phyloP scores from a whole-genome alignment of 2,888 invertebrate species.

The Endomychus coccineus region DNA sequence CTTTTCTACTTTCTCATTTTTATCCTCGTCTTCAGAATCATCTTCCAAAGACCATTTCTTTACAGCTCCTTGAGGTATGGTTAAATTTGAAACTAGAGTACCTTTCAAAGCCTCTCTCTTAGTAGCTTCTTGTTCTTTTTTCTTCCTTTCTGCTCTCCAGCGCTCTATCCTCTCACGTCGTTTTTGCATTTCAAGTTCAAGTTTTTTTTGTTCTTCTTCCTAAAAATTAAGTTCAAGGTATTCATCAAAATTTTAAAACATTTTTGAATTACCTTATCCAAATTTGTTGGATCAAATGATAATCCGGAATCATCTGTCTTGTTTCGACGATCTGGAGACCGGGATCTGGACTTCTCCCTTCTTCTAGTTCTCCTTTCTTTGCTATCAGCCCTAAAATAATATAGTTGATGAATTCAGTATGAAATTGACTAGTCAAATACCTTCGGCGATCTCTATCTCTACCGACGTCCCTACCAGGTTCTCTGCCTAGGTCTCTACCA shows the following conservation, averaged over 20 bases:
- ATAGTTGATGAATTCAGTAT: conserved; percentile 18
- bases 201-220: conserved; percentile 82
- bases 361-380: conserved; percentile 52
- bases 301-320: conserved; percentile 52
- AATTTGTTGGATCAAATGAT: conserved; percentile 65
- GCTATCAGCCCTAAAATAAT: conserved; percentile 51
- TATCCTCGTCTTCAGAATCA: conserved; percentile 87
- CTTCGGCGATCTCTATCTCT: conserved; percentile 31
- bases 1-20: conserved; percentile 36
- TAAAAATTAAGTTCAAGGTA: conserved; percentile 32
- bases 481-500: conserved; percentile 25
- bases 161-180: conserved; percentile 90
- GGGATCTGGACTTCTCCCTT: conserved; percentile 36
- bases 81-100: conserved; percentile 42
- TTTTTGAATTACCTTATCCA: conserved; percentile 57
- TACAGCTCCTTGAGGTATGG: conserved; percentile 45
- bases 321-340: conserved; percentile 38
- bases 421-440: conserved; percentile 18
- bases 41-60: conserved; percentile 96
- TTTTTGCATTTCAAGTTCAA: conserved; percentile 94
- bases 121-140: conserved; percentile 72
- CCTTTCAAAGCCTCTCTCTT: conserved; percentile 69
- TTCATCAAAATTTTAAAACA: not conserved
- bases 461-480: conserved; percentile 13
- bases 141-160: conserved; percentile 90